Base-by-base conservation (phyloP, 2,797 vertebrate species). In the Anas acuta region DNA sequence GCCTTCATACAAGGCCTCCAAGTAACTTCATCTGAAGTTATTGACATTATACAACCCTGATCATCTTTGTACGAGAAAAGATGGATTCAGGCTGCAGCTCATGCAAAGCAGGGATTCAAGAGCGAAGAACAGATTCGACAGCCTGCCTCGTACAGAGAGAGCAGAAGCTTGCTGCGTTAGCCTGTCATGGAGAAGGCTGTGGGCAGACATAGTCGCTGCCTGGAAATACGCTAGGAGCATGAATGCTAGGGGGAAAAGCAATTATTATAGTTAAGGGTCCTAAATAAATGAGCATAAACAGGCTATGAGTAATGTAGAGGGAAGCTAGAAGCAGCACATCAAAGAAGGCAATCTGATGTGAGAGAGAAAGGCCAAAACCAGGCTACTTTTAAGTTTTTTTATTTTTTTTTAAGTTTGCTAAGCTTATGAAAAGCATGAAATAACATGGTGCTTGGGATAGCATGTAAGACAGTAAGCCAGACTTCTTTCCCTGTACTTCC, bases 261-360 rank as follows among this genome's bases (percentile, higher is more conserved):
- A 84, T 71, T 86, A 67, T 70, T 73, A 16, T 5, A 89, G 73
- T n/a, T 93, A 70, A 92, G 84, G 60, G 35, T 62, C 90, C 89
- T 78, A 76, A 11, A 66, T 66, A 90, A 88, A 86, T 28, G 33
- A 43, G 35, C 56, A 81, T 77, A 66, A 93, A 90, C 35, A 90
- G 81, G 67, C 17, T 41, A 39, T 18, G 11, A 74, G 61, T 57
- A 69, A 82, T 19, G 23, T 2, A 71, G 30, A 53, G 20, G 22
- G 32, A 89, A 93, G 60, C 43, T 74, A 79, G 57, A 93, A 82
- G 43, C 7, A 16, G 25, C 12, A 28, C 30, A 74, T 69, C 53
- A 95, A 92, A 85, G 32, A 71, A 90, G 89, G 21, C 0, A 2
- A 82, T 65, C 20, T 41, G 69, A 18, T 5, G 25, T 28, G 22